phyloP scores from a whole-genome alignment of 1,140 invertebrate species.

The Ceratina australensis region DNA sequence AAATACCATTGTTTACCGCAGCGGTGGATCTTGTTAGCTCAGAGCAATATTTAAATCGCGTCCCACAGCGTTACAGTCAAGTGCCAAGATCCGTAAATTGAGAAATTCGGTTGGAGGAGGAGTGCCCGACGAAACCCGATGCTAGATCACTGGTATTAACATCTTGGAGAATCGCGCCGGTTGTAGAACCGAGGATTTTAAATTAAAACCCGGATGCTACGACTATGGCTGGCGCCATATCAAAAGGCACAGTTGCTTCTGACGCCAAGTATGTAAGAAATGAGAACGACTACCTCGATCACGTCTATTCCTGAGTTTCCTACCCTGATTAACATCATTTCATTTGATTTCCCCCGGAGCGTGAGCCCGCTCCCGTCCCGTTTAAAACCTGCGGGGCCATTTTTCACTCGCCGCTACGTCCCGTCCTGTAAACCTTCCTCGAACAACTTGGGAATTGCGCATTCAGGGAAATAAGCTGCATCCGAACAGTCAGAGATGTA shows the following conservation, averaged over 20 bases:
- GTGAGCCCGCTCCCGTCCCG: too few species aligned
- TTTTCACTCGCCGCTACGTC: too few species aligned
- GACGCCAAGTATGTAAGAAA: constrained; percentile 49
- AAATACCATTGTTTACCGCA: constrained; percentile 15
- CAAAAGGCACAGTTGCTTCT: constrained; percentile 43
- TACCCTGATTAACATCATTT: constrained; percentile 24
- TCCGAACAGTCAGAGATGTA: too few species aligned
- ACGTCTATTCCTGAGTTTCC: constrained; percentile 45
- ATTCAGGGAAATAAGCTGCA: too few species aligned
- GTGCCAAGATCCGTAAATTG: constrained; percentile 27
- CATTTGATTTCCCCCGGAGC: constrained; percentile 17
- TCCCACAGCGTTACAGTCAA: too few species aligned
- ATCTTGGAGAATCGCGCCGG: neutral
- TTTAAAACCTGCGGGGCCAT: too few species aligned
- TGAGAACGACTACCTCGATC: constrained; percentile 48
- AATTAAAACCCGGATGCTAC: constrained; percentile 36
- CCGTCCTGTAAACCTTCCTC: too few species aligned
- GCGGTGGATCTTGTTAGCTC: neutral
- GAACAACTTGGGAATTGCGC: too few species aligned
- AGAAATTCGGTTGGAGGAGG: constrained; percentile 5
- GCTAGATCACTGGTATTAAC: constrained; percentile 11
- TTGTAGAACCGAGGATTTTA: neutral
- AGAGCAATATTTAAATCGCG: constrained; percentile 1
- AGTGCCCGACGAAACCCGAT: neutral
- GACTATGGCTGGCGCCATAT: constrained; percentile 46